These are phyloP conservation scores for Ips typographus DNA, from an alignment of 1,140 invertebrate genomes.

Conservation along the genomic window DNA sequence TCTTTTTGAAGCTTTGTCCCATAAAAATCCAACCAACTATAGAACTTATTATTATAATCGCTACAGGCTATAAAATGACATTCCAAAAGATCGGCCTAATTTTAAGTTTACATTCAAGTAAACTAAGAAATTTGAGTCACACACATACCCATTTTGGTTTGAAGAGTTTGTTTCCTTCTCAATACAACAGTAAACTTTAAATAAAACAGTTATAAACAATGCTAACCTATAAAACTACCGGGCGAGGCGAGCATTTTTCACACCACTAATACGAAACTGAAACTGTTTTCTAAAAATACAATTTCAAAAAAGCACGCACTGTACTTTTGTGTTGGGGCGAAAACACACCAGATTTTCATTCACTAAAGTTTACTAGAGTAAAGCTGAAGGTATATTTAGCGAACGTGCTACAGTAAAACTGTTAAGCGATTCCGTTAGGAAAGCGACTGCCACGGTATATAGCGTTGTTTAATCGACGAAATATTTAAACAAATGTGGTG, in stretches of 20 bases:
- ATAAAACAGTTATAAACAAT: constrained; percentile 30
- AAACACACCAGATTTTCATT: constrained; percentile 1
- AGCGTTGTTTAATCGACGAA: constrained; percentile 3
- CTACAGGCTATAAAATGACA: no score
- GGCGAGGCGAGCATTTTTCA: constrained; percentile 16
- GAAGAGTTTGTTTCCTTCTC: constrained; percentile 9
- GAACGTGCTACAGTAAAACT: background rate
- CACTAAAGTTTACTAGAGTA: background rate
- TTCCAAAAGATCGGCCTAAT: no score
- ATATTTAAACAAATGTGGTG: constrained; percentile 13
- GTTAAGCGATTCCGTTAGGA: background rate
- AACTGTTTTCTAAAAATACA: constrained; percentile 17
- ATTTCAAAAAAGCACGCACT: constrained; percentile 1
- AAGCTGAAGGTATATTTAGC: background rate
- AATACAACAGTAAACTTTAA: constrained; percentile 22
- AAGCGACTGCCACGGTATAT: constrained; percentile 1
- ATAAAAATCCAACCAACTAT: no score
- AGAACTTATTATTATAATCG: no score
- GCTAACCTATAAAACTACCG: constrained; percentile 29
- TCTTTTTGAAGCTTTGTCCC: no score
- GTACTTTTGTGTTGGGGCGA: background rate
- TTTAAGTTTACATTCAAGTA: no score
- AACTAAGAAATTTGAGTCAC: background rate
- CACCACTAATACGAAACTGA: constrained; percentile 1
- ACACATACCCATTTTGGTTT: constrained; percentile 25